Evolutionary conservation across 2,888 invertebrate species (phyloP), one percentile per base, ranked within the genome.

Genomic region (Rhagophthalmus giganteus): DNA sequence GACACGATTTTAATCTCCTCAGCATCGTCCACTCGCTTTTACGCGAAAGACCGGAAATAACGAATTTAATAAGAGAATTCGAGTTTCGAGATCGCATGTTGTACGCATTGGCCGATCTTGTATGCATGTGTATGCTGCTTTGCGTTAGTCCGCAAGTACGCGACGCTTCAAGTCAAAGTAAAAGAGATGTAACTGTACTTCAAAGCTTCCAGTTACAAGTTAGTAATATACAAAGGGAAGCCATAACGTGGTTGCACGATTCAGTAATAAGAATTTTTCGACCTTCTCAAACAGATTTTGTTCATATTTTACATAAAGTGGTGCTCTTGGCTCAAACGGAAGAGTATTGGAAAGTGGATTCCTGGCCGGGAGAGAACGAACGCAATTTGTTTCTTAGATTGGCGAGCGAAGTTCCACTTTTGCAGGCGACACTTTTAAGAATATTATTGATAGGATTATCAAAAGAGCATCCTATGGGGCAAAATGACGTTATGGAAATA

Each of bases 311-410:
- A 39, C 86, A 90, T 60, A 93, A 92, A 78, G 82, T 85, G 64
- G 79, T 91, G 69, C 79, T 92, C 57, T 78, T 91, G 55, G 91
- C 91, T 70, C 81, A 83, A 46, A 81, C 84, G 0, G 93, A 93
- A 55, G 82, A 86, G 49, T 93, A 93, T 76, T 87, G 86, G 66
- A 90, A 90, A 72, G 78, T 84, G 54, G 88, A 89, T 74, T 88
- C 88, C 73, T 96, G 95, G 67, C 94, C 94, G 1, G 87, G 91
- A 0, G 97, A 98, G 74, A 85, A 86, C 5, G 96, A 97, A 65
- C 81, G 95, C 59, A 83, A 84, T 15, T 74, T 86, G 32, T 83
- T 89, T 42, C 79, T 93, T 67, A 80, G 94, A 13, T 76, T 94
- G 45, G 88, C 90, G 45, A 87, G 89, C 24, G 96, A 97, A 74